Conservation (phyloP, 2,888 invertebrate species). For the Pharmacophagus antenor region DNA sequence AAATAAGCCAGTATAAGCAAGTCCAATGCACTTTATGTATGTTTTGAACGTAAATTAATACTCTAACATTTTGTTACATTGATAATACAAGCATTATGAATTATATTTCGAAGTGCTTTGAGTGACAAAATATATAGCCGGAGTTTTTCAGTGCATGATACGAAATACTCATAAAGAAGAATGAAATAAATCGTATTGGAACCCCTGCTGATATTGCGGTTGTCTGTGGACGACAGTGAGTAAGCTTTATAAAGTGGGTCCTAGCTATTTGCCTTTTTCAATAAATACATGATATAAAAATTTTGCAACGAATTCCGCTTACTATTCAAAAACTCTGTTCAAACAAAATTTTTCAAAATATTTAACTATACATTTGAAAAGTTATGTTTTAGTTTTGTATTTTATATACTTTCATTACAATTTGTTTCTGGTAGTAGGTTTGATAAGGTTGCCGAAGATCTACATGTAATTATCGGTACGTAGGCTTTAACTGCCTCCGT, state of each 20-base stretch:
- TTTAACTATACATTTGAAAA: not conserved
- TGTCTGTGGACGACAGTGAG: conserved; percentile 37
- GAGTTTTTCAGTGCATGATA: conserved; percentile 25
- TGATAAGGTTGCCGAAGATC: no score
- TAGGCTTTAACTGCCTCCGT: no score
- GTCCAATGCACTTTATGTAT: no score
- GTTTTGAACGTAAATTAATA: no score
- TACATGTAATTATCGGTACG: no score
- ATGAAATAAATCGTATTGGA: conserved; percentile 36
- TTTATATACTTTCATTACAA: not conserved
- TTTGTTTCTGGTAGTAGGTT: not conserved
- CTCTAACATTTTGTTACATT: not conserved
- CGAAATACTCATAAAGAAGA: conserved; percentile 33
- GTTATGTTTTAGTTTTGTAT: not conserved
- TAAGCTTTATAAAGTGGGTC: conserved; percentile 37
- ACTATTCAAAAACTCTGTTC: not conserved
- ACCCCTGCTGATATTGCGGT: conserved; percentile 38
- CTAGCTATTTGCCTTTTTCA: conserved; percentile 35
- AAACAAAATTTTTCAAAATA: not conserved
- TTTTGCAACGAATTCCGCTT: not conserved
- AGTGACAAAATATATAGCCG: conserved; percentile 16
- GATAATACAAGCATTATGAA: conserved; percentile 7
- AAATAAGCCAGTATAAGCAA: no score
- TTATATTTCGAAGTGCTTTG: conserved; percentile 12
- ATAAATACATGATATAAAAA: conserved; percentile 33